These are phyloP conservation scores for Arrhamphus sclerolepis DNA, from an alignment of 2,797 vertebrate species.

Conservation along the genomic window DNA sequence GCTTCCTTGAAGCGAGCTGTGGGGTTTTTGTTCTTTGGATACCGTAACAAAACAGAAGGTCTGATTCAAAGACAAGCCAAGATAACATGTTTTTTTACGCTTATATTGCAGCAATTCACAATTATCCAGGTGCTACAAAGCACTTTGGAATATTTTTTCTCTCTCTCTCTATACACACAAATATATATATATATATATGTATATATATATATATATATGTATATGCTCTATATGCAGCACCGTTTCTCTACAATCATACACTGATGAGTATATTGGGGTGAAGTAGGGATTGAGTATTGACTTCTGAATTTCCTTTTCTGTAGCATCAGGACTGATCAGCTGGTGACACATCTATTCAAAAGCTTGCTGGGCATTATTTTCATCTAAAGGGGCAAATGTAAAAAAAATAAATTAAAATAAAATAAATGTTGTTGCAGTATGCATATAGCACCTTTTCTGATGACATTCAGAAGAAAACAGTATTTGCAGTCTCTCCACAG, in stretches of 20 bases:
- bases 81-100: constrained; percentile 6
- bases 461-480: constrained; percentile 59
- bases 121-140: too few relatives aligned
- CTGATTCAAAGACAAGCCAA: constrained; percentile 17
- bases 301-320: constrained; percentile 11
- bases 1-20: constrained; percentile 48
- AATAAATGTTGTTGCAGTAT: constrained; percentile 50
- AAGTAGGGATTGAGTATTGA: neutral
- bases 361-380: constrained; percentile 46
- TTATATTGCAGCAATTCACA: too few relatives aligned
- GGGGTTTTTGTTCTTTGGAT: constrained; percentile 32
- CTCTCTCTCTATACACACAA: too few relatives aligned
- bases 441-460: constrained; percentile 55
- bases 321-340: constrained; percentile 28
- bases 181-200: too few relatives aligned
- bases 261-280: too few relatives aligned
- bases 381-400: constrained; percentile 38
- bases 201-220: too few relatives aligned
- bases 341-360: constrained; percentile 49
- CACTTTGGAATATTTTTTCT: too few relatives aligned
- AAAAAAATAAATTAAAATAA: too few relatives aligned
- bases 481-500: constrained; percentile 48
- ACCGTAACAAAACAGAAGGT: constrained; percentile 26
- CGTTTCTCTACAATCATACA: too few relatives aligned
- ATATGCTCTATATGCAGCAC: too few relatives aligned